Conservation (phyloP, 2,888 invertebrate species). For the Celastrina argiolus region DNA sequence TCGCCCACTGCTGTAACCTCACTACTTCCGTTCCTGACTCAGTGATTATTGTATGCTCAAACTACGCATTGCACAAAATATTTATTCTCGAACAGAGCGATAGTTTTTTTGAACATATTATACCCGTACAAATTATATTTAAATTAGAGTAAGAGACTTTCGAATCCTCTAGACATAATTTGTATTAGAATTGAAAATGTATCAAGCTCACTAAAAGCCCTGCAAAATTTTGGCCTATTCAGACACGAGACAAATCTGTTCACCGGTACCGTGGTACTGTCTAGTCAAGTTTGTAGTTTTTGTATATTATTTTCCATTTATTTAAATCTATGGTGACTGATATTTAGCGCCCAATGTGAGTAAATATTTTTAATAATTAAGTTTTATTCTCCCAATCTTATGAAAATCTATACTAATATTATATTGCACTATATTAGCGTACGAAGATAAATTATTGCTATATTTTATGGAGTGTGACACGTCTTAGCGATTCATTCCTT, state of each 20-base stretch:
- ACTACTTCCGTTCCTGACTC: slow-evolving; percentile 23
- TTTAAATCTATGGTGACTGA: slow-evolving; percentile 41
- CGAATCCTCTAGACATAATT: slow-evolving; percentile 23
- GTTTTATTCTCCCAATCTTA: slow-evolving; percentile 14
- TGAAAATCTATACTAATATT: slow-evolving; percentile 21
- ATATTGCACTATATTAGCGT: slow-evolving; percentile 26
- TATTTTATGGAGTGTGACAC: slow-evolving; percentile 28
- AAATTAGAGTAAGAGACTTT: slow-evolving; percentile 19
- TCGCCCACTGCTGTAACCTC: slow-evolving; percentile 15
- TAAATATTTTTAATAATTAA: slow-evolving; percentile 15
- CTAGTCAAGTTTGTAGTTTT: slow-evolving; percentile 72
- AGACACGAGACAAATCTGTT: slow-evolving; percentile 53
- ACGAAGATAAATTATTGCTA: slow-evolving; percentile 19
- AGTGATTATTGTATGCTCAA: slow-evolving; percentile 22
- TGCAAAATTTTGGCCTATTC: slow-evolving; percentile 53
- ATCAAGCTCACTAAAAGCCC: slow-evolving; percentile 43
- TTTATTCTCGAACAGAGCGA: slow-evolving; percentile 18
- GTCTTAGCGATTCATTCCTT: slow-evolving; percentile 37
- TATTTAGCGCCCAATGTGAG: slow-evolving; percentile 29
- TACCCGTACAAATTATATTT: slow-evolving; percentile 23
- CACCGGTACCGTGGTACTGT: slow-evolving; percentile 71
- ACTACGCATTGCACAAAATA: slow-evolving; percentile 20
- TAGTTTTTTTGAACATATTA: slow-evolving; percentile 21
- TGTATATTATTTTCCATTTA: slow-evolving; percentile 54
- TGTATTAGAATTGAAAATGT: slow-evolving; percentile 18